Percentiles rank a stretch among this genome's conserved stretches.
Evolutionary conservation across 2,888 invertebrate genomes (phyloP).

Genomic region (Scaptomyza caliginosa): DNA sequence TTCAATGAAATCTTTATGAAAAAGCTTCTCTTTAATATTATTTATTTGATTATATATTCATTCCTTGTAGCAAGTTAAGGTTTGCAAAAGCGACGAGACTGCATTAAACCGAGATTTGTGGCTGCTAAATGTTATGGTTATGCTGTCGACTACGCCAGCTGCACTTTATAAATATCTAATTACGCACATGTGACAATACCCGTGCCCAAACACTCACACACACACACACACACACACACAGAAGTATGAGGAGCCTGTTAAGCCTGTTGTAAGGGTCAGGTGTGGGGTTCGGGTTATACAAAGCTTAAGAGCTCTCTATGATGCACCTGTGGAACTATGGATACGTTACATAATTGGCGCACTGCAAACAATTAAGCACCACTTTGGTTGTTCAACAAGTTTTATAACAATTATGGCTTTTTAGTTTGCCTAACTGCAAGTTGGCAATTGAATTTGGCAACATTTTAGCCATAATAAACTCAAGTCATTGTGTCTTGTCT

Average conservation of each 20-base stretch:
- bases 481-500: background rate
- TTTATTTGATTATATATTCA: too few species aligned
- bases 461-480: too few species aligned
- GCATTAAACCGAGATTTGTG: conserved; percentile 31
- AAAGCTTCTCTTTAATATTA: too few species aligned
- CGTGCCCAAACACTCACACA: background rate
- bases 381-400: background rate
- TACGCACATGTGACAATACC: conserved; percentile 28
- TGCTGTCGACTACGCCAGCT: conserved; percentile 5
- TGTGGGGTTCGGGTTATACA: conserved; percentile 12
- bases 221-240: background rate
- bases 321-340: conserved; percentile 27
- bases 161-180: conserved; percentile 50
- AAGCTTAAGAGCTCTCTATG: conserved; percentile 34
- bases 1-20: too few species aligned
- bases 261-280: conserved; percentile 25
- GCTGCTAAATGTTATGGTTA: conserved; percentile 6
- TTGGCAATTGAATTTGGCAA: too few species aligned
- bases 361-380: conserved; percentile 11
- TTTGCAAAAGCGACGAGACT: background rate
- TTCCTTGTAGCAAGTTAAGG: background rate
- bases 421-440: too few species aligned
- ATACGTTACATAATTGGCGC: background rate
- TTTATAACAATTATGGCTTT: too few species aligned
- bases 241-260: background rate